Evolutionary conservation across 2,888 invertebrate species (phyloP).

Genomic region (Lampropteryx suffumata): DNA sequence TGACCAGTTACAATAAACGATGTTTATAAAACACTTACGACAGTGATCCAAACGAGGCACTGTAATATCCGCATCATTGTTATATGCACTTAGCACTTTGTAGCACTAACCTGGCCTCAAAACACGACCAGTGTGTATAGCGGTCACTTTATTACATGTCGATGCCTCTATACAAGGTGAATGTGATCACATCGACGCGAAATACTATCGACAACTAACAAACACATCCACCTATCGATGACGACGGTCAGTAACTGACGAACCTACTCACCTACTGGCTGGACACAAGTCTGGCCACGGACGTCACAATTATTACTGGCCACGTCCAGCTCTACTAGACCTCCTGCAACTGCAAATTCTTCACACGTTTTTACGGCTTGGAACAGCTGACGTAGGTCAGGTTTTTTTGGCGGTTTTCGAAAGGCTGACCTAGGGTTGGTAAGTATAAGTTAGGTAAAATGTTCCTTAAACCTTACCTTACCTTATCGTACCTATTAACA

Average conservation of each 20-base stretch:
- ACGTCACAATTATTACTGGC: constrained; percentile 36
- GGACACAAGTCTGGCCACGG: constrained; percentile 26
- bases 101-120: constrained; percentile 40
- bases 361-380: background rate
- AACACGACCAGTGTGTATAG: constrained; percentile 37
- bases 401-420: constrained; percentile 16
- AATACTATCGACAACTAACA: constrained; percentile 43
- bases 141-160: constrained; percentile 50
- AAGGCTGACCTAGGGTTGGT: constrained; percentile 27
- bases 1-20: background rate
- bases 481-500: background rate
- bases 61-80: constrained; percentile 58
- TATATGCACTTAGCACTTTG: constrained; percentile 28
- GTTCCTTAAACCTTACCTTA: constrained; percentile 21
- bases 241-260: constrained; percentile 50
- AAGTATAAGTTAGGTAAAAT: no score
- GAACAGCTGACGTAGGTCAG: constrained; percentile 7
- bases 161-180: constrained; percentile 43
- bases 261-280: background rate
- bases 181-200: constrained; percentile 42
- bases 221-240: constrained; percentile 45
- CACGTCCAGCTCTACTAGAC: constrained; percentile 41
- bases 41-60: constrained; percentile 51
- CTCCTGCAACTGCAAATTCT: constrained; percentile 26
- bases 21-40: constrained; percentile 49